Evolutionary conservation across 1,140 invertebrate genomes (phyloP).

Genomic region (Zeugodacus cucurbitae): DNA sequence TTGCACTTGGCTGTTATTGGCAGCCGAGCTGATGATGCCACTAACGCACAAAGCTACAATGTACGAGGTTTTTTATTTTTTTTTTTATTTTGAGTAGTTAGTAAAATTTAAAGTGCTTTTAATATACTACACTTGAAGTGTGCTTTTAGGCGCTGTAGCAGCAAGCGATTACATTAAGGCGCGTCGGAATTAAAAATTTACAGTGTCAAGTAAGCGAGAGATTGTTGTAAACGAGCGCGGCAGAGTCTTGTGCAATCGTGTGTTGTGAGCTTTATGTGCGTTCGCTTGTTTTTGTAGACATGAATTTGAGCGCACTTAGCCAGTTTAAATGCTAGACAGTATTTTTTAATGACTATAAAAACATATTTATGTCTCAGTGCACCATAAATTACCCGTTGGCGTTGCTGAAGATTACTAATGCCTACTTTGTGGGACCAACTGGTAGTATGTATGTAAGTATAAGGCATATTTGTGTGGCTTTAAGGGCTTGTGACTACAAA

Average conservation of each 20-base stretch:
- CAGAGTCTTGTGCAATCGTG: neutral
- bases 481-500: too few species aligned
- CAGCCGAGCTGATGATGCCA: constrained; percentile 18
- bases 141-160: neutral
- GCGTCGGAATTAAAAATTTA: neutral
- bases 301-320: too few species aligned
- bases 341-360: neutral
- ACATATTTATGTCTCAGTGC: neutral
- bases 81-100: neutral
- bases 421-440: neutral
- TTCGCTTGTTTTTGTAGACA: neutral
- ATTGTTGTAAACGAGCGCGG: neutral
- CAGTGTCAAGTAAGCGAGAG: too few species aligned
- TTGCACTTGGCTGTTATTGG: neutral
- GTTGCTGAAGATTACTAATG: neutral
- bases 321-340: neutral
- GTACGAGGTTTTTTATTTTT: neutral
- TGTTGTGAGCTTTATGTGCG: neutral
- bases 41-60: neutral
- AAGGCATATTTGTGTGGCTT: neutral
- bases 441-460: neutral
- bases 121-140: neutral
- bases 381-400: constrained; percentile 2
- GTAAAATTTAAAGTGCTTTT: constrained; percentile 10
- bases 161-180: neutral